Conservation (phyloP, 2,797 vertebrate species). For the Centroberyx gerrardi region DNA sequence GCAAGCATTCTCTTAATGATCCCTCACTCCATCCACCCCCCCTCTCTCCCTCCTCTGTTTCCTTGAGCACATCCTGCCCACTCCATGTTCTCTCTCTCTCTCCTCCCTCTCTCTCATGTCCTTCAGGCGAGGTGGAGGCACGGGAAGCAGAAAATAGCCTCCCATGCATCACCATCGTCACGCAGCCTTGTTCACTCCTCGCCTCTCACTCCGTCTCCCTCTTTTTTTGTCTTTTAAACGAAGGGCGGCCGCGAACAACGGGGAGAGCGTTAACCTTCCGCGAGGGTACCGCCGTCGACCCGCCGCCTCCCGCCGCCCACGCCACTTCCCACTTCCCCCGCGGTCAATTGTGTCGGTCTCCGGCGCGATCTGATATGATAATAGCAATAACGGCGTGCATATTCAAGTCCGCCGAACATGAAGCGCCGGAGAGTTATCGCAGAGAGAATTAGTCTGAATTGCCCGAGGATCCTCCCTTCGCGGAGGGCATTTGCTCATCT, state of each 20-base stretch:
- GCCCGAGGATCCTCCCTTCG: constrained; percentile 18
- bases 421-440: background rate
- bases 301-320: constrained; percentile 27
- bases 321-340: constrained; percentile 14
- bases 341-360: constrained; percentile 9
- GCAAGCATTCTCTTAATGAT: background rate
- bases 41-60: constrained; percentile 35
- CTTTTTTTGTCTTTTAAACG: constrained; percentile 65
- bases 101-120: constrained; percentile 29
- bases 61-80: constrained; percentile 42
- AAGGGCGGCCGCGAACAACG: constrained; percentile 37
- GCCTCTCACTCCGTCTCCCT: constrained; percentile 49
- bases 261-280: constrained; percentile 42
- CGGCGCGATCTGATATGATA: constrained; percentile 4
- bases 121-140: constrained; percentile 69
- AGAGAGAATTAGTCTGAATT: constrained; percentile 10
- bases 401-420: constrained; percentile 22
- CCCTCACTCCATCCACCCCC: constrained; percentile 6
- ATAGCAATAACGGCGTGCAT: background rate
- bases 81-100: constrained; percentile 44
- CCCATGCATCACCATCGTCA: constrained; percentile 73
- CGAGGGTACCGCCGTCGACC: constrained; percentile 38
- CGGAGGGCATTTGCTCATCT: background rate
- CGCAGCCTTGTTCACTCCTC: constrained; percentile 45
- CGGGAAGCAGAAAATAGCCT: constrained; percentile 75